A percentile compares a stretch with the other conserved stretches of the same genome.
phyloP scores from a whole-genome alignment of 2,888 invertebrate species.

The Ptychoptera contaminata region DNA sequence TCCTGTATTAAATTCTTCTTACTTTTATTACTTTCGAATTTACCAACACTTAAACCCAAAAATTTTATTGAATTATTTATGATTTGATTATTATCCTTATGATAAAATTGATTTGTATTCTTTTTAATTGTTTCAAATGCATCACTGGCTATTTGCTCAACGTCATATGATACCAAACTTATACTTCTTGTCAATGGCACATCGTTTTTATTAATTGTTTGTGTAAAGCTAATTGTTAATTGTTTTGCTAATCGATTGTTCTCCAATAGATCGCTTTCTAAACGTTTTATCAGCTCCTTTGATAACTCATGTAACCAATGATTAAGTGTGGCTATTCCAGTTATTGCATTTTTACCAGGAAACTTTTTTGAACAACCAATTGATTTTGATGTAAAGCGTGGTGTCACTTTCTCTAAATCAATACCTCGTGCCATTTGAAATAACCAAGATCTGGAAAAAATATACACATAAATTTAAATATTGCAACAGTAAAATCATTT shows the following conservation, averaged over 20 bases:
- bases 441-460: constrained; percentile 51
- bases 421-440: constrained; percentile 75
- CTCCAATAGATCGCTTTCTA: constrained; percentile 63
- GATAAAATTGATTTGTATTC: constrained; percentile 30
- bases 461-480: constrained; percentile 12
- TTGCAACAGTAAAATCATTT: too few relatives aligned
- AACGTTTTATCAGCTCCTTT: constrained; percentile 66
- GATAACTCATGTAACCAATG: constrained; percentile 73
- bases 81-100: constrained; percentile 18
- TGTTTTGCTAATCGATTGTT: constrained; percentile 63
- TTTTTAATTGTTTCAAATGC: constrained; percentile 52
- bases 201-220: constrained; percentile 37
- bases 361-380: constrained; percentile 95
- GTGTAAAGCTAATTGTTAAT: constrained; percentile 57
- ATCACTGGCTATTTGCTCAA: constrained; percentile 46
- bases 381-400: constrained; percentile 74
- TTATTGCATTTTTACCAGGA: constrained; percentile 60
- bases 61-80: constrained; percentile 44
- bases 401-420: constrained; percentile 73
- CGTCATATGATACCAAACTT: constrained; percentile 40
- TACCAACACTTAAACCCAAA: constrained; percentile 62
- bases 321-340: constrained; percentile 44
- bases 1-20: constrained; percentile 39
- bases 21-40: constrained; percentile 45
- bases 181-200: constrained; percentile 48